These are phyloP conservation scores for Nylanderia fulva DNA, from an alignment of 1,140 invertebrate species.

Conservation along the genomic window DNA sequence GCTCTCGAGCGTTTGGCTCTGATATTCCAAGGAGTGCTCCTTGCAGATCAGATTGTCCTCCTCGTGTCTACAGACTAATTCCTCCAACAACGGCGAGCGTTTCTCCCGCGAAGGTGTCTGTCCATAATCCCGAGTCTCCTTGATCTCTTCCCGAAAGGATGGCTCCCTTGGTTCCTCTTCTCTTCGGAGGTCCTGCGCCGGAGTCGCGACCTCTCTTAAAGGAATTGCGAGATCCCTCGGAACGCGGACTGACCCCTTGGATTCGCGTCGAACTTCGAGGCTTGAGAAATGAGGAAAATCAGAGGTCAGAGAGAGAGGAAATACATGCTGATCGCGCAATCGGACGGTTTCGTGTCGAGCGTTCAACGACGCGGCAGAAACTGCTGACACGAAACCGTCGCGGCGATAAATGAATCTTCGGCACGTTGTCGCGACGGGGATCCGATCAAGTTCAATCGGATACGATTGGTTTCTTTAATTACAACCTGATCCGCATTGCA, in stretches of 20 bases:
- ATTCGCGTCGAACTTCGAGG: slow-evolving; percentile 3
- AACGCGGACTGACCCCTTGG: background rate
- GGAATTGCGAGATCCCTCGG: slow-evolving; percentile 11
- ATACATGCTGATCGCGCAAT: background rate
- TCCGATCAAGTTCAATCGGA: background rate
- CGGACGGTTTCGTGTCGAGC: background rate
- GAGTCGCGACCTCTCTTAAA: background rate
- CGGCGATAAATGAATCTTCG: background rate
- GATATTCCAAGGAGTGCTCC: slow-evolving; percentile 78
- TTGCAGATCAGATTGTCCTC: slow-evolving; percentile 75
- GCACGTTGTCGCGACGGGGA: background rate
- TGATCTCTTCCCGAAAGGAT: background rate
- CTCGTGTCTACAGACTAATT: slow-evolving; percentile 30
- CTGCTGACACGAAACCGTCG: background rate
- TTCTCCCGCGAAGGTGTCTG: slow-evolving; percentile 24
- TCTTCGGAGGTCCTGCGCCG: background rate
- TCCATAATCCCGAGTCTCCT: slow-evolving; percentile 16
- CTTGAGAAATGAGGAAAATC: slow-evolving; percentile 20
- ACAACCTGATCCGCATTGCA: background rate
- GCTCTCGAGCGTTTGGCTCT: slow-evolving; percentile 77
- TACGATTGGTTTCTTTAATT: slow-evolving; percentile 33
- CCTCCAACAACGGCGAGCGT: slow-evolving; percentile 51
- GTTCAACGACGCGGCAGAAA: slow-evolving; percentile 5
- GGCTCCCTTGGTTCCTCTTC: background rate
- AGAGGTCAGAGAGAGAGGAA: background rate